Base-by-base conservation (phyloP, 2,797 vertebrate genomes). In the Macropodus opercularis region DNA sequence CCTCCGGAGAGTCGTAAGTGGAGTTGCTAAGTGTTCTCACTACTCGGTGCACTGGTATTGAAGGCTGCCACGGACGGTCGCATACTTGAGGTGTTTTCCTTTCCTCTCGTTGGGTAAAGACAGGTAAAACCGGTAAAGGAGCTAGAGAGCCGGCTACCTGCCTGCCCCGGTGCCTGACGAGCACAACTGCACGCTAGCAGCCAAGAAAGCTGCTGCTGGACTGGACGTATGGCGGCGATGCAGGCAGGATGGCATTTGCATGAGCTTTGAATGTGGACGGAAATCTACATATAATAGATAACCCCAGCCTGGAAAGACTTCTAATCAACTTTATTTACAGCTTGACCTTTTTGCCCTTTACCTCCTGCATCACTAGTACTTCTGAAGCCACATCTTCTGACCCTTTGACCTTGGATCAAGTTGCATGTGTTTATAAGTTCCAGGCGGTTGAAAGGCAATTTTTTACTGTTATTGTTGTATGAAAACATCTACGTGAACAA, bases 1-100 rank as follows among this genome's bases (percentile, higher is more conserved):
- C 61, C 63, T 52, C 86, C 1, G 89, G 69, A 59, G 82, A 87
- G 32, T 53, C 65, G 94, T 96, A 74, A 95, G 94, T 92, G 36
- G 1, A 21, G 1, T 17, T 1, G 3, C 3, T 14, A 5, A 26
- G 1, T 5, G 32, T 38, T 18, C 11, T 15, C 14, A 3, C 12
- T 2, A 12, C 4, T 39, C 1, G 3, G 14, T 31, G 8, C 10
- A 4, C n/a, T 22, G 36, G n/a, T 47, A 0, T 15, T 35, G 7
- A 2, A 17, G 9, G 8, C 35, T 9, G 32, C 13, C 15, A 2
- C 9, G 19, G 13, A 3, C 38, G 14, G 12, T 1, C 19, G 7
- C 14, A 32, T 23, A 31, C 6, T 6, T 36, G 17, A 4, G 12
- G n/a, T 31, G 0, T 7, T 19, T 2, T 21, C 23, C 15, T 43